phyloP scores from a whole-genome alignment of 2,888 invertebrate species.

The Dendrolimus pini region DNA sequence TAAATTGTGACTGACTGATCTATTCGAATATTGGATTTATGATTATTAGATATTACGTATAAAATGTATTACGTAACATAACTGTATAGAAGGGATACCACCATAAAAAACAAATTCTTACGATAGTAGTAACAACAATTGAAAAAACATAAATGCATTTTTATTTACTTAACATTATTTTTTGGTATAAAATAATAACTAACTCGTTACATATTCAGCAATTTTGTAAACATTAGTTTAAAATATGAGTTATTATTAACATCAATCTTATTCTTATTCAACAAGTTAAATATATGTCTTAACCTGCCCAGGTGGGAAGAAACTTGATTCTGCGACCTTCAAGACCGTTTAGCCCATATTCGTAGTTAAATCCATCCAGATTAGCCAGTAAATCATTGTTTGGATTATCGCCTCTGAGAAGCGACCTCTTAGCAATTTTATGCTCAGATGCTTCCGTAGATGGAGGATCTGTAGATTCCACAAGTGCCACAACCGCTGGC shows the following conservation, averaged over 20 bases:
- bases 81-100: too few relatives aligned
- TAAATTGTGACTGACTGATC: too few relatives aligned
- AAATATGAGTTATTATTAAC: too few relatives aligned
- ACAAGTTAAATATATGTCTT: conserved; percentile 12
- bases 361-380: conserved; percentile 43
- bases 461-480: conserved; percentile 27
- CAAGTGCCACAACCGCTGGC: conserved; percentile 34
- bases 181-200: background rate
- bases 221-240: background rate
- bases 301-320: conserved; percentile 61
- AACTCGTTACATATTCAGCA: background rate
- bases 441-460: conserved; percentile 33
- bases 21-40: too few relatives aligned
- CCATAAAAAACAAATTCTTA: too few relatives aligned
- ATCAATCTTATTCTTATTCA: background rate
- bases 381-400: conserved; percentile 53
- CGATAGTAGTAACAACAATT: too few relatives aligned
- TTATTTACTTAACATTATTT: background rate
- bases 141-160: background rate
- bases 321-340: conserved; percentile 62
- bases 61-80: too few relatives aligned
- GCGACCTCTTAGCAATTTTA: conserved; percentile 49
- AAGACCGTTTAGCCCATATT: conserved; percentile 40
- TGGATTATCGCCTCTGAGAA: conserved; percentile 47
- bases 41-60: too few relatives aligned